Evolutionary conservation across 2,113 vertebrate species (phyloP), one percentile per base, ranked within the genome.

Genomic region (Recurvirostra avosetta): DNA sequence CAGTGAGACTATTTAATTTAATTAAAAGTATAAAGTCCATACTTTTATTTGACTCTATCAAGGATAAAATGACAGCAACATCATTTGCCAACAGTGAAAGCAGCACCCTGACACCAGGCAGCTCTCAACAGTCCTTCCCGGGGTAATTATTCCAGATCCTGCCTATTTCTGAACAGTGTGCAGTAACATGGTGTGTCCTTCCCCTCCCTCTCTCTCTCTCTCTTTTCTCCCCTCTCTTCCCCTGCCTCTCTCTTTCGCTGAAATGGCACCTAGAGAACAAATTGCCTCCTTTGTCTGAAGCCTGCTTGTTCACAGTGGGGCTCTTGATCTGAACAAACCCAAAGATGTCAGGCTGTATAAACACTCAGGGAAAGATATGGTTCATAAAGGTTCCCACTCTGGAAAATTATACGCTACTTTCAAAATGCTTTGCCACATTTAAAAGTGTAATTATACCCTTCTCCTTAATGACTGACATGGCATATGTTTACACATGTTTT

Each of bases 361-460:
- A 98, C 96, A 98, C 81, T 97, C 68, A 90, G 50, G 74, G 61
- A 96, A 97, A 97, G 95, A 97, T 97, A 97, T 26, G 59, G 95
- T 98, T 97, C 95, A 97, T 94, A 96, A 96, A 98, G 85, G 88
- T 97, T 97, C 76, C 94, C 47, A 47, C 91, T 97, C 92, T 96
- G 78, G 94, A 96, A 98, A 98, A 98, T 98, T 98, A 98, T 92
- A 98, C 2, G 25, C 80, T 97, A 96, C 86, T 97, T 97, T 97
- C 86, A 97, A 97, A 98, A 96, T 97, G 96, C 97, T 98, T 97
- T 97, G 86, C 97, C 92, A 97, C 96, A 97, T 98, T 98, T 96
- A 98, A 97, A 98, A 98, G 78, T 97, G 89, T 98, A 98, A 98
- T 98, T 98, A 98, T 96, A 97, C 92, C 96, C 92, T 98, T 97